phyloP scores from a whole-genome alignment of 2,797 vertebrate genomes.

The Thripadectes ignobilis region DNA sequence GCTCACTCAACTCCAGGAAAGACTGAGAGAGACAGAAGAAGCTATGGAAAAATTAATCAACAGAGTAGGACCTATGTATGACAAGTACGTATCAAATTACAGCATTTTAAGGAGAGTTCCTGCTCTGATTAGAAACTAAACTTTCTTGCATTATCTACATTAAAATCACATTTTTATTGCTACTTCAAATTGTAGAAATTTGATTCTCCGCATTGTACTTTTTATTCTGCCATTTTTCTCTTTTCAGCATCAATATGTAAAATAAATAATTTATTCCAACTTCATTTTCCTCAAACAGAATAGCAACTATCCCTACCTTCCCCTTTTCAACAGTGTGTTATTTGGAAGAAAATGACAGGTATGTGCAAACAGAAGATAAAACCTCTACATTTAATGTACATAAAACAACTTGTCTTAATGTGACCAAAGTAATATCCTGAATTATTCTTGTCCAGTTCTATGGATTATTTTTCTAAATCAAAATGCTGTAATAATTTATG shows the following conservation, averaged over 20 bases:
- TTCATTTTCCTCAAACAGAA: not conserved
- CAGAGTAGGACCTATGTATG: conserved; percentile 81
- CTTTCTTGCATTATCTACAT: not conserved
- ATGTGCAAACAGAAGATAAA: not conserved
- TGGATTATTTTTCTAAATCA: not conserved
- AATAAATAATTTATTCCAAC: not conserved
- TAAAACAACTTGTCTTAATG: not conserved
- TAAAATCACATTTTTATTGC: not conserved
- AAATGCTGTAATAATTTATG: not conserved
- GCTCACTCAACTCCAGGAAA: conserved; percentile 92
- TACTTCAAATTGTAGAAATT: not conserved
- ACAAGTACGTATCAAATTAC: conserved; percentile 79
- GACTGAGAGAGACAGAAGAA: conserved; percentile 90
- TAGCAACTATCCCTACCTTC: not conserved
- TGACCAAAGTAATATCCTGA: not conserved
- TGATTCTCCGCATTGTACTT: not conserved
- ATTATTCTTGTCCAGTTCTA: not conserved
- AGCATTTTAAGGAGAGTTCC: not conserved
- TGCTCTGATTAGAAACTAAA: not conserved
- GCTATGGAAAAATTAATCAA: conserved; percentile 94
- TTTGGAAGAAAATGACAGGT: not conserved
- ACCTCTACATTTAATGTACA: not conserved
- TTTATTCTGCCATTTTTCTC: not conserved
- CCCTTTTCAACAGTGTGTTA: not conserved
- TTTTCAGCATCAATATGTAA: not conserved